These are phyloP conservation scores for Carassius carassius DNA, from an alignment of 2,113 vertebrate genomes.

Conservation along the genomic window DNA sequence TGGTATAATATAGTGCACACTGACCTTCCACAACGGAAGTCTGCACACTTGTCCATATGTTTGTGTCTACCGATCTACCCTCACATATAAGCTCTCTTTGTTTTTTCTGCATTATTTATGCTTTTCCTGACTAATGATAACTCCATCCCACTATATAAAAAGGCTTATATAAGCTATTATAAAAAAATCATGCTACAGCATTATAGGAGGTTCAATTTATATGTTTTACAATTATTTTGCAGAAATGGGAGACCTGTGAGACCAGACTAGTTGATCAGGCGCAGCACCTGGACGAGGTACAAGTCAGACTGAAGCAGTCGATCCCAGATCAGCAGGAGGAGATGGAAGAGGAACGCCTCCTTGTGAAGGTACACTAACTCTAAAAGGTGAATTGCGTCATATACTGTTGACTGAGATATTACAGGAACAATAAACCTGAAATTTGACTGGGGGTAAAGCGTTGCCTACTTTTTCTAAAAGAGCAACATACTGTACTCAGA, in stretches of 20 bases:
- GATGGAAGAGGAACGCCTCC: constrained; percentile 72
- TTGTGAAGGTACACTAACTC: constrained; percentile 76
- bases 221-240: constrained; percentile 47
- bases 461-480: not conserved
- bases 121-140: not conserved
- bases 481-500: not conserved
- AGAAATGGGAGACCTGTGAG: constrained; percentile 86
- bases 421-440: not conserved
- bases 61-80: not conserved
- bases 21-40: not conserved
- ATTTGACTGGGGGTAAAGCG: not conserved
- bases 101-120: constrained; percentile 2
- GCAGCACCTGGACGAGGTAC: constrained; percentile 73
- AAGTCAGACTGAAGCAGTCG: constrained; percentile 73
- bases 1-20: not conserved
- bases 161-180: not conserved
- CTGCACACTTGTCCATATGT: not conserved
- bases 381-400: not conserved
- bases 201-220: not conserved
- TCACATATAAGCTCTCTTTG: not conserved
- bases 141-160: not conserved
- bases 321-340: constrained; percentile 79
- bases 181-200: not conserved
- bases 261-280: constrained; percentile 70
- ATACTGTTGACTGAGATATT: not conserved